These are phyloP conservation scores for Drosophila cognata DNA, from an alignment of 2,888 invertebrate genomes.

Conservation along the genomic window DNA sequence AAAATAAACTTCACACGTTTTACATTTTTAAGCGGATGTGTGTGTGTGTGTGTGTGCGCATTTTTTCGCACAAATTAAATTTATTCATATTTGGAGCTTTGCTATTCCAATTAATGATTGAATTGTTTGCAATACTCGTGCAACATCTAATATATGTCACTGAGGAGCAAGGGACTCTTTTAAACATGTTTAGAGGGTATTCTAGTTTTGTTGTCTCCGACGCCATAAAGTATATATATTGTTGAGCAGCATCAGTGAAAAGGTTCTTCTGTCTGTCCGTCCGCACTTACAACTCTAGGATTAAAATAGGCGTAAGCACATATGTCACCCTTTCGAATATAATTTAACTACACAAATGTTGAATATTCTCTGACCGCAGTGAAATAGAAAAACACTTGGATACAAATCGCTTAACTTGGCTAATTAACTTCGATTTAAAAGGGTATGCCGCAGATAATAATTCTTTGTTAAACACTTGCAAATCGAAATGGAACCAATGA, in stretches of 20 bases:
- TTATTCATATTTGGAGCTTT: neutral
- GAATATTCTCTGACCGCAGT: neutral
- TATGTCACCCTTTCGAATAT: neutral
- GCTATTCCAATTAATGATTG: neutral
- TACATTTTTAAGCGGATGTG: conserved; percentile 1
- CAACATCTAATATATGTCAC: neutral
- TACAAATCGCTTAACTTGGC: neutral
- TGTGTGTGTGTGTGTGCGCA: neutral
- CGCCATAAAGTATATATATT: neutral
- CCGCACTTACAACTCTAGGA: neutral
- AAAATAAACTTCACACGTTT: conserved; percentile 20
- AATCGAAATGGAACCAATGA: conserved; percentile 33
- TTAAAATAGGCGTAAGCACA: neutral
- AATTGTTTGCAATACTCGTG: neutral
- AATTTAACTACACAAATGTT: neutral
- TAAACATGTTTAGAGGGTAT: neutral
- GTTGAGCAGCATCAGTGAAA: neutral
- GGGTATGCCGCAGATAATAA: neutral
- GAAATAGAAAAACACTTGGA: neutral
- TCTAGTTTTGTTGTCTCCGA: neutral
- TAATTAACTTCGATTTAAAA: neutral
- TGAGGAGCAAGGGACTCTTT: neutral
- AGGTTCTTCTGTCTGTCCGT: neutral
- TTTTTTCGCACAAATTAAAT: conserved; percentile 11
- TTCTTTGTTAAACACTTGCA: conserved; percentile 8